Base-by-base conservation (phyloP, 1,140 invertebrate species). In the Caenorhabditis tropicalis region DNA sequence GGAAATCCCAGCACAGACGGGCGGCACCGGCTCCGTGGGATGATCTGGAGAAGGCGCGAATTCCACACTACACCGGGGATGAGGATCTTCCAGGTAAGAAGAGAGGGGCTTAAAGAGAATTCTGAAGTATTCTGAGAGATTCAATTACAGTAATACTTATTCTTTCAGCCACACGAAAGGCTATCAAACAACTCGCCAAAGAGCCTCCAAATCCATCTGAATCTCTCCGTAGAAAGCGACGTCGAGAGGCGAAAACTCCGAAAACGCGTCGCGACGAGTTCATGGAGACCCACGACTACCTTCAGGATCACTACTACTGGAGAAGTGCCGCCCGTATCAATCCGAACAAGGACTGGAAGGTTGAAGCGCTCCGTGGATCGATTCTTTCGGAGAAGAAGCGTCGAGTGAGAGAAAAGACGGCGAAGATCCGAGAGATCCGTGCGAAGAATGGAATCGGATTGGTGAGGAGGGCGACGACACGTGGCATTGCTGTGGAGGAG, bases 221-320 rank as follows among this genome's bases (percentile, higher is more conserved):
- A 27, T 19, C 33, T n/a, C 36, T 74, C 12, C 19, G n/a, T 12
- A 5, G 36, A 1, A 74, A 74, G 21, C 33, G n/a, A 3, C 19
- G 4, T 4, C 65, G 65, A 16, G 36, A 74, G 36, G 36, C 27
- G 36, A 74, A 74, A 24, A 46, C 24, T 7, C 27, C 12, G 16
- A 46, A 21, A 24, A 19, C 65, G 2, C 65, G 65, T 12, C 65
- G 65, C 15, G 65, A 74, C 65, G 65, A 74, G 12, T 74, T 74
- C 65, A 74, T 74, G 65, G 36, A 74, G n/a, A 74, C 65, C 2
- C 65, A 74, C 65, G 36, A 74, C 65, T 74, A 74, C 36, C 65
- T 74, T 21, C 65, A 74, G n/a, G 65, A 74, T 43, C 15, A 46
- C 21, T 74, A 74, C 21, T 74, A 74, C n/a, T 74, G 65, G 65